phyloP scores from a whole-genome alignment of 2,113 vertebrate genomes.

The Albula glossodonta region DNA sequence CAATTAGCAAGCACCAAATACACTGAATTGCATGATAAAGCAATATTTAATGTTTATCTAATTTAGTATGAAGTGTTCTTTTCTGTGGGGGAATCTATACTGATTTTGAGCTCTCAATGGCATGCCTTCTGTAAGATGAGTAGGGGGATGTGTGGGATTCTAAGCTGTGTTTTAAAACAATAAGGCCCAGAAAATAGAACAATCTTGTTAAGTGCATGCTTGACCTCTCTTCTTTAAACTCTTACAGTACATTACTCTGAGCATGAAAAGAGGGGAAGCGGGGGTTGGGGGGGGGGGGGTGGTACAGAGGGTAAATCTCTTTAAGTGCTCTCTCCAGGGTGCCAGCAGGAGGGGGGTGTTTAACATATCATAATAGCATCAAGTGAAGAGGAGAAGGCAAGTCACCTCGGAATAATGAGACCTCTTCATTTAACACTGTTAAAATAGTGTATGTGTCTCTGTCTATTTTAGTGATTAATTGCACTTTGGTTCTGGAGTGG shows the following conservation, averaged over 20 bases:
- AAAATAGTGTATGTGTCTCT: not conserved
- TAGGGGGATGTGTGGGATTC: no score
- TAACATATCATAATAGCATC: not conserved
- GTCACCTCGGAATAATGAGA: not conserved
- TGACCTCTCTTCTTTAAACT: not conserved
- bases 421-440: not conserved
- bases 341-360: no score
- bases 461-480: not conserved
- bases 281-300: not conserved
- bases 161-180: slow-evolving; percentile 27
- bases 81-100: no score
- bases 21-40: no score
- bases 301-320: slow-evolving; percentile 19
- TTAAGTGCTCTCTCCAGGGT: slow-evolving; percentile 3
- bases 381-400: not conserved
- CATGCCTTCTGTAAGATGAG: no score
- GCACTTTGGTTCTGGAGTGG: not conserved
- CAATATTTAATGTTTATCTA: no score
- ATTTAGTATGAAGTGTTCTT: no score
- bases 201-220: slow-evolving; percentile 37
- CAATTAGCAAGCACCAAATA: no score
- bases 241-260: slow-evolving; percentile 1
- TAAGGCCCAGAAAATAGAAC: slow-evolving; percentile 14
- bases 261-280: not conserved
- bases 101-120: no score